These are phyloP conservation scores for Eufriesea mexicana DNA, from an alignment of 1,140 invertebrate species.

Conservation along the genomic window DNA sequence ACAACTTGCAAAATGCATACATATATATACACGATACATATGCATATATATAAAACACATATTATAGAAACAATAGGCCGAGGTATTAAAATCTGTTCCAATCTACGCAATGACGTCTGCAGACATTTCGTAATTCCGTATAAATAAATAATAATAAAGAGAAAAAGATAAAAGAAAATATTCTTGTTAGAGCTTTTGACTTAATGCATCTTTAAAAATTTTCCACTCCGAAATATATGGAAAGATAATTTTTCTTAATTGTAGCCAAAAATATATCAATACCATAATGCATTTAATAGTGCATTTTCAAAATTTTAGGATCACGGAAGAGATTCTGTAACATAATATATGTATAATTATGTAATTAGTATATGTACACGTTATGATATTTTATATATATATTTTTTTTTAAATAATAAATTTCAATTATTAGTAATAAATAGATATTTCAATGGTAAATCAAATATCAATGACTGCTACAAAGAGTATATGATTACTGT, in stretches of 20 bases:
- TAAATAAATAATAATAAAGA: no score
- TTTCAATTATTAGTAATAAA: neutral
- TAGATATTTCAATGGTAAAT: neutral
- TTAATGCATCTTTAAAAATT: neutral
- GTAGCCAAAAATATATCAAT: neutral
- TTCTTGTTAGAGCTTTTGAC: neutral
- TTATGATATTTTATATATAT: no score
- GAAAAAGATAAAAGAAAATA: neutral
- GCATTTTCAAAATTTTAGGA: neutral
- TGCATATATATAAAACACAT: conserved; percentile 40
- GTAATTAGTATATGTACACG: neutral
- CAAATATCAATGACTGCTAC: neutral
- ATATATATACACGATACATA: conserved; percentile 26
- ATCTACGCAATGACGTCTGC: conserved; percentile 42
- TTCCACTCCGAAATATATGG: neutral
- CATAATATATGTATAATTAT: neutral
- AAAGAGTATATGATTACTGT: neutral
- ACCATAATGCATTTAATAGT: neutral
- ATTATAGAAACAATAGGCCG: conserved; percentile 48
- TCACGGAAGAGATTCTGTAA: neutral
- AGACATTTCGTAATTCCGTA: neutral
- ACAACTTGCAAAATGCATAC: conserved; percentile 30
- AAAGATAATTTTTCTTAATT: neutral
- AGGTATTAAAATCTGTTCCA: conserved; percentile 67
- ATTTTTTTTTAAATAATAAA: neutral